Base-by-base conservation (phyloP, 2,888 invertebrate species). In the Catocala fraxini region DNA sequence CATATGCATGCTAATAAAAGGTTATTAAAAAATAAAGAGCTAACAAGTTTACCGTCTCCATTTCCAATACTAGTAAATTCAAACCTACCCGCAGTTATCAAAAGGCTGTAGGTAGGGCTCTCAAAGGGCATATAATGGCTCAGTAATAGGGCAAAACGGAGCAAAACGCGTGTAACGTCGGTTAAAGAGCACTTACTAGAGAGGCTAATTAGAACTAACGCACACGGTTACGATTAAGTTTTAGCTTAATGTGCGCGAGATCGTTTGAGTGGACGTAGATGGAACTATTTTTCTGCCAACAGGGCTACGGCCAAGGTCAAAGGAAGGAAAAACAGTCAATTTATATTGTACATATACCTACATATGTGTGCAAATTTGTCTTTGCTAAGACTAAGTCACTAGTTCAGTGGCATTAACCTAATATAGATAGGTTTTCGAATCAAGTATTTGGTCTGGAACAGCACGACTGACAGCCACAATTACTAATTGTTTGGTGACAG, bases 141-240 rank as follows among this genome's bases (percentile, higher is more conserved):
- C 76, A 69, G 80, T 85, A 81, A 86, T 82, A 80, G 83, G 64
- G 68, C 77, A 74, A 71, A 82, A 80, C 77, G 73, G 79, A 69
- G 61, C 62, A 63, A 70, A 77, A 79, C 73, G 81, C 79, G 77
- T 79, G 82, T 85, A 79, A 79, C 76, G 70, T 77, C 70, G 67
- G 61, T 71, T 78, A 68, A 81, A 80, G 67, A 70, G 68, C 72
- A 68, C 63, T 77, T 72, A 75, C 66, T 62, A 75, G 65, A 67
- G 58, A 56, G 61, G 72, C 77, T 86, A 81, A 84, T 83, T 81
- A 81, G 68, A 69, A 75, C 58, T 78, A 77, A 80, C 71, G 68
- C 68, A 67, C 67, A 67, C 67, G 57, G 64, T 73, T 70, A 70
- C 71, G 71, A 71, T 76, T 82, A 75, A 75, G 77, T 77, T 77